Evolutionary conservation across 2,797 vertebrate genomes (phyloP).

Genomic region (Scolopax bukidnonensis): DNA sequence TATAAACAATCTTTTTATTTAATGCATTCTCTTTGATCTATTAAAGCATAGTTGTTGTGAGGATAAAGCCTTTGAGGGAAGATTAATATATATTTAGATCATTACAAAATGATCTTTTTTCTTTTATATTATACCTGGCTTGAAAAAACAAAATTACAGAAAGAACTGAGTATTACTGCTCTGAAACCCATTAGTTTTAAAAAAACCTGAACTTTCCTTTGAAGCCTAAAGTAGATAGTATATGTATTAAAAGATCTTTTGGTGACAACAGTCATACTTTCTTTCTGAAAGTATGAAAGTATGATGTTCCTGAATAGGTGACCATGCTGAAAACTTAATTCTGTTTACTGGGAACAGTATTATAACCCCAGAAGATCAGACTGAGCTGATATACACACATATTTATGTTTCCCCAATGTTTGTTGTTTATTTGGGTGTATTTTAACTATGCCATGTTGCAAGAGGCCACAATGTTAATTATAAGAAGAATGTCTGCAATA

Average conservation of each 20-base stretch:
- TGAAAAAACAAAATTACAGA: not conserved
- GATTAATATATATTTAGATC: constrained; percentile 12
- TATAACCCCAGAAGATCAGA: not conserved
- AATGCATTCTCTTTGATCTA: constrained; percentile 8
- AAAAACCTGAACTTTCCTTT: not conserved
- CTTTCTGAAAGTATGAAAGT: too few species aligned
- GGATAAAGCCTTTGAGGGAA: not conserved
- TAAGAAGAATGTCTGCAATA: not conserved
- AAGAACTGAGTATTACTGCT: not conserved
- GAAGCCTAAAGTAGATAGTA: not conserved
- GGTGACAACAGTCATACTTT: not conserved
- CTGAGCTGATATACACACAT: not conserved
- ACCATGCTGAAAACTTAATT: not conserved
- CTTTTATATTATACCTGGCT: not conserved
- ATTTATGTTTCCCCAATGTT: not conserved
- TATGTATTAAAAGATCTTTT: not conserved
- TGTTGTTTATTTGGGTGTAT: not conserved
- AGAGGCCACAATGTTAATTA: not conserved
- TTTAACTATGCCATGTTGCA: not conserved
- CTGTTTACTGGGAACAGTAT: not conserved
- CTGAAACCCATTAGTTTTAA: not conserved
- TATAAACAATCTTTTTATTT: not conserved
- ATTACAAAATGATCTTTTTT: not conserved
- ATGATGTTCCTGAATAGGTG: not conserved
- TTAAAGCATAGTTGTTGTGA: not conserved